Conservation (phyloP, 2,888 invertebrate species). For the Herminia tarsipennalis region DNA sequence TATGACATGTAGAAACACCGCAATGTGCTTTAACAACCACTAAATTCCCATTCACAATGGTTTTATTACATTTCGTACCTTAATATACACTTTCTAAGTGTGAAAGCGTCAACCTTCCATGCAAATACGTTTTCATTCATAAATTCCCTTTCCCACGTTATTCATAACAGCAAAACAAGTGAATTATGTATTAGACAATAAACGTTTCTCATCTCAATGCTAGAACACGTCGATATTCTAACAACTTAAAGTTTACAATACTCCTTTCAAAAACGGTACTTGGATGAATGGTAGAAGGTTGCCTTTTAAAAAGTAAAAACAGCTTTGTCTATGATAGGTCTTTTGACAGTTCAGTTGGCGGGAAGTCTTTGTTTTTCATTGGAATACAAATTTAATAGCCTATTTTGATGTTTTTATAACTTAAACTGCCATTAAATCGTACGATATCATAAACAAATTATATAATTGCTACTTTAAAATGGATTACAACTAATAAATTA, state of each 20-base stretch:
- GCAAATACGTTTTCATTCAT: constrained; percentile 31
- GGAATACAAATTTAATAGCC: constrained; percentile 14
- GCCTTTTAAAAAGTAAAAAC: constrained; percentile 17
- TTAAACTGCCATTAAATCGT: too few relatives aligned
- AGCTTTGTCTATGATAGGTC: constrained; percentile 17
- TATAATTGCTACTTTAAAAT: too few relatives aligned
- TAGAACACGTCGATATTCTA: constrained; percentile 10
- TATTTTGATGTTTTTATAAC: neutral
- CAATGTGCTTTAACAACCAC: neutral
- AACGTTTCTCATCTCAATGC: constrained; percentile 20
- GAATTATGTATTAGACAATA: constrained; percentile 37
- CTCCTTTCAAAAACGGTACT: constrained; percentile 9
- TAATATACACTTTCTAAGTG: constrained; percentile 26
- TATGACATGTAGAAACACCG: neutral
- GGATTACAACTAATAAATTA: too few relatives aligned
- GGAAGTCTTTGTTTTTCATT: constrained; percentile 35
- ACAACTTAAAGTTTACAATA: constrained; percentile 17
- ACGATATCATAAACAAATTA: too few relatives aligned
- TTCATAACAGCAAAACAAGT: constrained; percentile 28
- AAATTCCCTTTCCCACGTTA: constrained; percentile 33
- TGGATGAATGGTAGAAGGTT: constrained; percentile 11
- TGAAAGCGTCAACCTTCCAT: constrained; percentile 17
- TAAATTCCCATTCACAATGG: neutral
- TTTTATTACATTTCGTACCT: constrained; percentile 3
- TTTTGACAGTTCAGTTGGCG: constrained; percentile 40